These are phyloP conservation scores for Matsumurasca onukii DNA, from an alignment of 1,140 invertebrate species.

Conservation along the genomic window DNA sequence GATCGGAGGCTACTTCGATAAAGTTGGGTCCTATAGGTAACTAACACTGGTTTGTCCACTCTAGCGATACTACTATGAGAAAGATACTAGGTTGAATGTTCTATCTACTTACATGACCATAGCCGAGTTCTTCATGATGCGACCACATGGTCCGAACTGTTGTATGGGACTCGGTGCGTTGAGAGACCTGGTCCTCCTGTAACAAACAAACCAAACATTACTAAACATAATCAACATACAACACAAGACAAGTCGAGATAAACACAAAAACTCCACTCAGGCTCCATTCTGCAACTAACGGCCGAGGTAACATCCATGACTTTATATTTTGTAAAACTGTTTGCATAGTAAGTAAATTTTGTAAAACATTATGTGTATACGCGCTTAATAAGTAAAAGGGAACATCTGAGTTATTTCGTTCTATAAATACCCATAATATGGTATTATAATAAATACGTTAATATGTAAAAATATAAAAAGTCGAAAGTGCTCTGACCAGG, in stretches of 20 bases:
- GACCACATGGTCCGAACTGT: conserved; percentile 93
- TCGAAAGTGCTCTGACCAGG: no score
- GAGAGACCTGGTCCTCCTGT: conserved; percentile 87
- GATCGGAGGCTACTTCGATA: no score
- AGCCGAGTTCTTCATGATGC: conserved; percentile 93
- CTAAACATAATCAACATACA: neutral
- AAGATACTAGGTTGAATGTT: no score
- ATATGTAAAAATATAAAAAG: no score
- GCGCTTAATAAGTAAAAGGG: neutral
- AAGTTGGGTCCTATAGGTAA: no score
- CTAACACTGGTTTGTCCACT: no score
- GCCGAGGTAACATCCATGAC: no score
- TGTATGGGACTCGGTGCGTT: conserved; percentile 92
- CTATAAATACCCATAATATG: neutral
- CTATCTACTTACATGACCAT: conserved; percentile 97
- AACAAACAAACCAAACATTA: conserved; percentile 48
- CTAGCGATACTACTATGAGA: no score
- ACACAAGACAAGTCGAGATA: neutral
- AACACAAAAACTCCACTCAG: neutral
- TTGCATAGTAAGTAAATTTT: neutral
- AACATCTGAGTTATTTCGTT: neutral
- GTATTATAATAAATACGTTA: neutral
- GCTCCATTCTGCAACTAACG: neutral
- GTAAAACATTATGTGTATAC: neutral
- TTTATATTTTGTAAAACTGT: no score